A percentile compares a stretch with the other conserved stretches of the same genome.
These are phyloP conservation scores for Rhodophaea formosa DNA, from an alignment of 2,888 invertebrate species.

Conservation along the genomic window DNA sequence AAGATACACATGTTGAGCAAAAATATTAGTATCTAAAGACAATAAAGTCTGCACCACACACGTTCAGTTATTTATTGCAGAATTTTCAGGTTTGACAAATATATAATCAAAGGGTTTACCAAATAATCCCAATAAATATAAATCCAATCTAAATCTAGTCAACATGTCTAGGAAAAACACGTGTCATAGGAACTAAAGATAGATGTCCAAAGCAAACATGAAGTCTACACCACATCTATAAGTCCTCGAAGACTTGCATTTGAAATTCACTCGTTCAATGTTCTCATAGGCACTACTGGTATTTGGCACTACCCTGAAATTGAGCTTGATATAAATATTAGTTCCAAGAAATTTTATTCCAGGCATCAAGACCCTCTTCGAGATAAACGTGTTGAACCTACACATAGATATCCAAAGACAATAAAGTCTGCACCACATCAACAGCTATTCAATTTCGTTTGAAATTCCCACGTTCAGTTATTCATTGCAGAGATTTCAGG, in stretches of 20 bases:
- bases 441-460: neutral
- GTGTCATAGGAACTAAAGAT: slow-evolving; percentile 8
- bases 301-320: too few species aligned
- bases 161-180: neutral
- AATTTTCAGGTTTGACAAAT: too few species aligned
- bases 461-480: neutral
- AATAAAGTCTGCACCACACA: neutral
- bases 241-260: slow-evolving; percentile 28
- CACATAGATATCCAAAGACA: neutral
- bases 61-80: too few species aligned
- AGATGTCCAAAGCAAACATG: slow-evolving; percentile 32
- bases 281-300: too few species aligned
- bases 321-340: too few species aligned
- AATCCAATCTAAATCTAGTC: too few species aligned
- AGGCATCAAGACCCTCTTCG: too few species aligned
- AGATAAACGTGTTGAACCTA: too few species aligned
- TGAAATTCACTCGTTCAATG: slow-evolving; percentile 74
- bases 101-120: too few species aligned
- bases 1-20: too few species aligned
- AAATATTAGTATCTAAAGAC: neutral
- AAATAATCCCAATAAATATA: too few species aligned
- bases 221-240: slow-evolving; percentile 34
- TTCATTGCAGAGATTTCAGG: neutral
- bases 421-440: neutral
- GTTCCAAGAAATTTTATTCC: too few species aligned